Base-by-base conservation (phyloP, 2,797 vertebrate genomes). In the Bovichtus variegatus region DNA sequence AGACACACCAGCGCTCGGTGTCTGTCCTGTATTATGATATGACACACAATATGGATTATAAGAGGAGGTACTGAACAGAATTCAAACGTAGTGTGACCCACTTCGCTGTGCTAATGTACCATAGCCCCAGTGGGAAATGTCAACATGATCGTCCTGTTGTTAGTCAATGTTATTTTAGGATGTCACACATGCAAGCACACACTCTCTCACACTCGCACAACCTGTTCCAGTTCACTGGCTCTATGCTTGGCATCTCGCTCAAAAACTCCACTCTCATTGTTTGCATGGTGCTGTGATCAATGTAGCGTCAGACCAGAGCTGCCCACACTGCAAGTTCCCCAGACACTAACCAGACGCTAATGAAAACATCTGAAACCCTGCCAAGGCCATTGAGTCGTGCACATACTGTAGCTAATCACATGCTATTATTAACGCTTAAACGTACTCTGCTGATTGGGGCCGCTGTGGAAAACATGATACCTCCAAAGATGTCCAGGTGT, bases 341-440 rank as follows among this genome's bases (percentile, higher is more conserved):
- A 86, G 89, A 92, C 90, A 88, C 86, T 81, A 85, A 91, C 84
- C 87, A 92, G 89, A 83, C 89, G 11, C 83, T 91, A 92, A 92
- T 94, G 91, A 94, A 94, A 93, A 94, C 89, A 92, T 89, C 88
- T 89, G 90, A 92, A 90, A 69, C 78, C 3, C 67, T 86, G 92
- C 89, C 93, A 92, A 81, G 82, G 89, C 91, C 81, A 84, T 82
- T 87, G 87, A 81, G 86, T 79, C 80, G 74, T 50, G 9, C 67
- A 67, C 86, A 86, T 76, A 87, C 78, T 82, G 82, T 75, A 87
- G 70, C 89, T 87, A 88, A 93, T 93, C 89, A 86, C 85, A 87
- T 57, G 73, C 79, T 80, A 71, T 92, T 93, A 91, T 92, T 92
- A 91, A 86, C 71, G 68, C 78, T 85, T 74, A 83, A 90, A 87